A percentile compares a stretch with the other conserved stretches of the same genome.
These are phyloP conservation scores for Garrulus glandarius DNA, from an alignment of 2,797 vertebrate genomes.

Conservation along the genomic window DNA sequence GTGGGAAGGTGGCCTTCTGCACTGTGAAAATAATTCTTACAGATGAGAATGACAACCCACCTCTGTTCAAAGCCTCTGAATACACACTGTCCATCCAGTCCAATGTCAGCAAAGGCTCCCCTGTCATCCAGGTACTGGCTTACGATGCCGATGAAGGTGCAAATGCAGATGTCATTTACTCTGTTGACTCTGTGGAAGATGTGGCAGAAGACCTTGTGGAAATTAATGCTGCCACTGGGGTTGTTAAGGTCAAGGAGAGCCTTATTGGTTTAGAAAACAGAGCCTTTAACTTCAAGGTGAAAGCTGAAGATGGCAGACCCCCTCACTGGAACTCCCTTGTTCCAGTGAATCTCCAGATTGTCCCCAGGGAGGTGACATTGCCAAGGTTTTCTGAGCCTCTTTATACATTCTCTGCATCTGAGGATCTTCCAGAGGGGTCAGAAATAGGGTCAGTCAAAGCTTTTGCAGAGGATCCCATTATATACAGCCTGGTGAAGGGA, in stretches of 20 bases:
- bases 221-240: slow-evolving; percentile 90
- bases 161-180: slow-evolving; percentile 96
- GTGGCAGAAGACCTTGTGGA: slow-evolving; percentile 87
- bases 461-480: slow-evolving; percentile 86
- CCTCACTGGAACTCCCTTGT: slow-evolving; percentile 91
- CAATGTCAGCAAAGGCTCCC: slow-evolving; percentile 88
- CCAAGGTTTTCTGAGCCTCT: slow-evolving; percentile 95
- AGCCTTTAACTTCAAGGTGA: slow-evolving; percentile 91
- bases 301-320: slow-evolving; percentile 90
- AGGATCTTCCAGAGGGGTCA: slow-evolving; percentile 88
- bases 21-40: slow-evolving; percentile 96
- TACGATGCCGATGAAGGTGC: slow-evolving; percentile 94
- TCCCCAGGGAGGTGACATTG: slow-evolving; percentile 87
- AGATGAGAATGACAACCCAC: slow-evolving; percentile 95
- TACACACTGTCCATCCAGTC: slow-evolving; percentile 92
- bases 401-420: slow-evolving; percentile 91
- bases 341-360: slow-evolving; percentile 88
- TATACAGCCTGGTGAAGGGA: slow-evolving; percentile 95
- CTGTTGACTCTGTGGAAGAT: slow-evolving; percentile 84
- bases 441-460: slow-evolving; percentile 91
- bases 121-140: slow-evolving; percentile 92
- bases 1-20: slow-evolving; percentile 93
- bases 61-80: slow-evolving; percentile 89
- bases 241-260: slow-evolving; percentile 91
- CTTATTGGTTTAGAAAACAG: slow-evolving; percentile 90